phyloP scores from a whole-genome alignment of 2,888 invertebrate genomes.

The Leptopterna dolabrata region DNA sequence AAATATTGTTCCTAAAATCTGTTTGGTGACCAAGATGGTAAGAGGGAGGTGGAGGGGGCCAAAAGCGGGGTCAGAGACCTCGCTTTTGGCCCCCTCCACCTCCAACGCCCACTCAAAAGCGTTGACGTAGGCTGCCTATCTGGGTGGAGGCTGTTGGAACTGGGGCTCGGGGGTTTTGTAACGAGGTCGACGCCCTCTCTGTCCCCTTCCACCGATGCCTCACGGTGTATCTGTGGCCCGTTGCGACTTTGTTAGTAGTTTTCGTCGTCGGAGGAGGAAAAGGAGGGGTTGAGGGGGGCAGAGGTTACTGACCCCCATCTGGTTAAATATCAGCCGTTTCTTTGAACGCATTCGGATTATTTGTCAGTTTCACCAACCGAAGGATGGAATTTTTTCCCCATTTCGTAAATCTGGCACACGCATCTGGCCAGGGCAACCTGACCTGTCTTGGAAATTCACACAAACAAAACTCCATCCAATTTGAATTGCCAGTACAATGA shows the following conservation, averaged over 20 bases:
- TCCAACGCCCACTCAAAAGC: constrained; percentile 44
- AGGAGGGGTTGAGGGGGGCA: neutral
- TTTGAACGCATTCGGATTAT: neutral
- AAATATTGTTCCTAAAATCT: neutral
- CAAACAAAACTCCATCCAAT: no score
- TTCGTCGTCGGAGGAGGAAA: no score
- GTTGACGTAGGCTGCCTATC: constrained; percentile 60
- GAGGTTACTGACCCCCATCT: constrained; percentile 43
- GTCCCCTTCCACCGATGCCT: neutral
- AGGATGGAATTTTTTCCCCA: neutral
- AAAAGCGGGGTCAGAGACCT: constrained; percentile 34
- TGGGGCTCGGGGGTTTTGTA: constrained; percentile 50
- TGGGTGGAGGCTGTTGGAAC: constrained; percentile 56
- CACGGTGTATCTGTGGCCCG: neutral
- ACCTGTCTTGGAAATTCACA: neutral
- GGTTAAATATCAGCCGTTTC: neutral
- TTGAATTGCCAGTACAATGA: no score
- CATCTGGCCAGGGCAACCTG: no score
- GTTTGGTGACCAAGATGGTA: neutral
- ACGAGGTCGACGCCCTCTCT: constrained; percentile 36
- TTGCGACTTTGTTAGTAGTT: no score
- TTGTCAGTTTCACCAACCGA: neutral
- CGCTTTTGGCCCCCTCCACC: neutral
- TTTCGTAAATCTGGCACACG: neutral
- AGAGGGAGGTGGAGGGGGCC: neutral